Conservation (phyloP, 2,797 vertebrate genomes). For the Anas bahamensis region DNA sequence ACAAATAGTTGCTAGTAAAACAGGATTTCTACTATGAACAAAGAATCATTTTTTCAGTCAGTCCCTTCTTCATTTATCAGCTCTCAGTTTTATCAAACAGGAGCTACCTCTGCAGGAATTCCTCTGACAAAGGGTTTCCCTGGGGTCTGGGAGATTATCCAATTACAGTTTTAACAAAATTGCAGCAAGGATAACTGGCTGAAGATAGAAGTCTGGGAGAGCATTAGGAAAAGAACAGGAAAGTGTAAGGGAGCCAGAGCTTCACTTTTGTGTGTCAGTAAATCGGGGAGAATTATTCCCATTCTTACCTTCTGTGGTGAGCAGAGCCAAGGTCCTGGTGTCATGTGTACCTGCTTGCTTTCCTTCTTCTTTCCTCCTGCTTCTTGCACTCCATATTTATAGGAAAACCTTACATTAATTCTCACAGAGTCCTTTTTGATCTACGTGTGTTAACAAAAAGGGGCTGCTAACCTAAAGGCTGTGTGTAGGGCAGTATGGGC, state of each 20-base stretch:
- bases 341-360: background rate
- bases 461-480: background rate
- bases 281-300: background rate
- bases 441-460: background rate
- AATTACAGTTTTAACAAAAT: conserved; percentile 50
- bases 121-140: conserved; percentile 33
- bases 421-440: background rate
- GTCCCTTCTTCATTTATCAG: background rate
- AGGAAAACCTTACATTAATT: background rate
- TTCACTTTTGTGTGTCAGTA: background rate
- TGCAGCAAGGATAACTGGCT: conserved; percentile 21
- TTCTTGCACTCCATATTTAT: background rate
- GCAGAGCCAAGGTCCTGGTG: background rate
- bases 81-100: background rate
- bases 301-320: background rate
- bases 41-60: background rate
- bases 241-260: background rate
- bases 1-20: background rate
- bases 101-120: conserved; percentile 1
- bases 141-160: background rate
- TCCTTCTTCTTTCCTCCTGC: background rate
- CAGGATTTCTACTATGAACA: background rate
- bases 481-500: background rate
- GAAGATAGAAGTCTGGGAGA: conserved; percentile 36
- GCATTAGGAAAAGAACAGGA: background rate